Conservation (phyloP, 2,113 vertebrate species). For the Illadopsis cleaveri region DNA sequence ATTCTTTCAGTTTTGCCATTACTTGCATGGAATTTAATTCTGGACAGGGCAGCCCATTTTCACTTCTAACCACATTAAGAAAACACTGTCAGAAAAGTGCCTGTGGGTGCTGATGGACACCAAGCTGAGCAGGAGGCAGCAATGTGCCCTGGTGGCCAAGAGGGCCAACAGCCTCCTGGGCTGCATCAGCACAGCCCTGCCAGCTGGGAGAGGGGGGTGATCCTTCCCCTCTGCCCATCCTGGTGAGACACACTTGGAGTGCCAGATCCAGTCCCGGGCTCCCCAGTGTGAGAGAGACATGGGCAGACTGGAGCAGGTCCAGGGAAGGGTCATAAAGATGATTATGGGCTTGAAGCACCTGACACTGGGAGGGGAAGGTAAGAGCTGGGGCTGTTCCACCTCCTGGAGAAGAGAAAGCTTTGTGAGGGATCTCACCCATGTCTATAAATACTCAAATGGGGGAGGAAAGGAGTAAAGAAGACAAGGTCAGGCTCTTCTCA, state of each 20-base stretch:
- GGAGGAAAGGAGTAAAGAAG: not conserved
- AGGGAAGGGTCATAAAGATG: not conserved
- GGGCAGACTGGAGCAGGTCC: not conserved
- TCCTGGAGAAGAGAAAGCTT: not conserved
- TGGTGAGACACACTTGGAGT: not conserved
- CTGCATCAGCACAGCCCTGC: not conserved
- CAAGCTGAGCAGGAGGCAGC: not conserved
- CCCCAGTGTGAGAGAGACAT: not conserved
- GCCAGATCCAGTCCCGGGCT: not conserved
- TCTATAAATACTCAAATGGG: rapidly evolving
- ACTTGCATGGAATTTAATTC: not conserved
- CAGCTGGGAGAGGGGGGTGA: rapidly evolving
- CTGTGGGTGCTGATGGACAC: not conserved
- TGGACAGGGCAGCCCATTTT: not conserved
- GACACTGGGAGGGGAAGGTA: rapidly evolving
- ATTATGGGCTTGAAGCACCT: not conserved
- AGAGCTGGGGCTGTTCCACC: not conserved
- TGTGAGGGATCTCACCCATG: not conserved
- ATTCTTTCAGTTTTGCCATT: not conserved
- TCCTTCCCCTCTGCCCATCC: not conserved
- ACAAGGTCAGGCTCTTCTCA: not conserved
- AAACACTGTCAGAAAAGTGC: not conserved
- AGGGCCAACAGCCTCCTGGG: not conserved
- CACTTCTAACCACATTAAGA: not conserved
- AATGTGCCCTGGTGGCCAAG: not conserved